Conservation (phyloP, 2,113 vertebrate genomes). For the Ancistrus triradiatus region DNA sequence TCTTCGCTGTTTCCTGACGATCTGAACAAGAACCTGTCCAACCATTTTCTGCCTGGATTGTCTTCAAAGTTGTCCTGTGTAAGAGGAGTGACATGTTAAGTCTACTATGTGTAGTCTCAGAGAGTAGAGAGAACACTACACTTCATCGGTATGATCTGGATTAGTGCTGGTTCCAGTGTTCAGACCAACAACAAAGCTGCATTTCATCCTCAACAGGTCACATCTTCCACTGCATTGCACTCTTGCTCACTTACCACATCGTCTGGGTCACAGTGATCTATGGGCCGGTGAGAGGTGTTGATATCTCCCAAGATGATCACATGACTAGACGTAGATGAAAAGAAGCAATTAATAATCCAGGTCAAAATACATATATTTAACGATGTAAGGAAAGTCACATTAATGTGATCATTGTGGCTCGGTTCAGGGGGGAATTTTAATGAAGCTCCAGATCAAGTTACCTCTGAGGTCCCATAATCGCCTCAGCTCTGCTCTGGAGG, state of each 20-base stretch:
- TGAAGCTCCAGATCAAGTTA: conserved; percentile 42
- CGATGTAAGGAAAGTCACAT: no score
- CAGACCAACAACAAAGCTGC: no score
- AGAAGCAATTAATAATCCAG: conserved; percentile 11
- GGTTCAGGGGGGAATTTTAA: not conserved
- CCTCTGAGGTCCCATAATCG: conserved; percentile 74
- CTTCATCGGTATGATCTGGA: no score
- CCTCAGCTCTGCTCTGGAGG: conserved; percentile 77
- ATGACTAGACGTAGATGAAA: conserved; percentile 65
- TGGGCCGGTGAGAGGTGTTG: conserved; percentile 79
- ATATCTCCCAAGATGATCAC: conserved; percentile 85
- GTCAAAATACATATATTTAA: not conserved
- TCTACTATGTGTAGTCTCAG: no score
- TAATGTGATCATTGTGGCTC: no score
- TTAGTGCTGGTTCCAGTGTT: no score
- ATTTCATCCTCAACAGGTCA: no score
- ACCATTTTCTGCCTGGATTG: conserved; percentile 80
- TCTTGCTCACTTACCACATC: conserved; percentile 76
- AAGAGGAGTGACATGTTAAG: not conserved
- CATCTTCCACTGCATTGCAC: conserved; percentile 40
- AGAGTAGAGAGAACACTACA: no score
- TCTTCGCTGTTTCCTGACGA: conserved; percentile 17
- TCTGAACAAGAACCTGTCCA: conserved; percentile 58
- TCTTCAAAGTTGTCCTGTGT: conserved; percentile 72
- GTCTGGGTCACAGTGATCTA: conserved; percentile 82